A percentile compares a stretch with the other conserved stretches of the same genome.
phyloP scores from a whole-genome alignment of 1,140 invertebrate genomes.

The Conus betulinus region DNA sequence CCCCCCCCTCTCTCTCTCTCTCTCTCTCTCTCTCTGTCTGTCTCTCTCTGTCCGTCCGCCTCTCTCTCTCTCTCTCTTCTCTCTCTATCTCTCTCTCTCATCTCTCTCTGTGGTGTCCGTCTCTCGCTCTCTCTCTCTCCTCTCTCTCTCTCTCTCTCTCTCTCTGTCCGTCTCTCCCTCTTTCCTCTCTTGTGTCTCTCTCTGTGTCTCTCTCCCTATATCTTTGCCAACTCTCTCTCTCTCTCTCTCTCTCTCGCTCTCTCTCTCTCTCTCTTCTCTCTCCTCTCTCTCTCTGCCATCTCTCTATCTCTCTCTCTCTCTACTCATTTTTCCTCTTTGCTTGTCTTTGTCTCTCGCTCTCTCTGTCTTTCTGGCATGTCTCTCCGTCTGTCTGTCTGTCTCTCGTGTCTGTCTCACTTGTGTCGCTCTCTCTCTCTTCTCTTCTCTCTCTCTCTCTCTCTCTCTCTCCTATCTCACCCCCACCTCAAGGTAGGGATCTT shows the following conservation, averaged over 20 bases:
- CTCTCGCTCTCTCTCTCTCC: not conserved
- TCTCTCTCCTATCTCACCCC: too few relatives aligned
- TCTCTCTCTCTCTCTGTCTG: slow-evolving; percentile 28
- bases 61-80: not conserved
- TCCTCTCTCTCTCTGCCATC: not conserved
- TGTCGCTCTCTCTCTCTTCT: too few relatives aligned
- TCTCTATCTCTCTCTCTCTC: not conserved
- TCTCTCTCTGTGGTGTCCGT: too few relatives aligned
- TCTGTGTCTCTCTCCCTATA: not conserved
- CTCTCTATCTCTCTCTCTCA: not conserved
- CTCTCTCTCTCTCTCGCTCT: not conserved
- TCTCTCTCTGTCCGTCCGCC: too few relatives aligned
- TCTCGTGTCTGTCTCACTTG: slow-evolving; percentile 9
- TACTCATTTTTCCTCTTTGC: too few relatives aligned
- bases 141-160: too few relatives aligned
- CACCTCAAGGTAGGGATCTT: too few relatives aligned
- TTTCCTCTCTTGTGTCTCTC: too few relatives aligned
- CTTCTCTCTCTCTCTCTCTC: too few relatives aligned
- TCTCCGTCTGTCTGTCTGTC: not conserved
- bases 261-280: not conserved
- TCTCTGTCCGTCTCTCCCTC: too few relatives aligned
- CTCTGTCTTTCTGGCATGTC: not conserved
- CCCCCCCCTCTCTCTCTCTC: not conserved
- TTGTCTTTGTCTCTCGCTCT: too few relatives aligned
- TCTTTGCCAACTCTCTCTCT: not conserved